Base-by-base conservation (phyloP, 2,888 invertebrate species). In the Zonitis immaculata region DNA sequence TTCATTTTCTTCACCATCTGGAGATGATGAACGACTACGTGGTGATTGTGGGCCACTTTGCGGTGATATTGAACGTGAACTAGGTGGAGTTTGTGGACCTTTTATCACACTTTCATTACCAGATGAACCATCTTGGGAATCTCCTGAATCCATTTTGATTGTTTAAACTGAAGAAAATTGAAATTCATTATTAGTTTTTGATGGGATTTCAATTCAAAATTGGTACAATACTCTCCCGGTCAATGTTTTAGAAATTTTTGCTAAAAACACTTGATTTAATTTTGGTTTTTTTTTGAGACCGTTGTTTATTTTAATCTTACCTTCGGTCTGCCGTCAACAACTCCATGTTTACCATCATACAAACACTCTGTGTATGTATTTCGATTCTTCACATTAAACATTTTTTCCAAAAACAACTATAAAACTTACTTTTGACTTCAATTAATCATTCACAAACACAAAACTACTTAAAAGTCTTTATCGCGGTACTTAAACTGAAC, bases 81-180 rank as follows among this genome's bases (percentile, higher is more conserved):
- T 69, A 44, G 55, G 55, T 3, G 65, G 64, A 44, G 66, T 68
- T 35, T 54, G 54, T 1, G 56, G 60, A 9, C 67, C 67, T 56
- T 71, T 68, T 50, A 66, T 65, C 28, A 70, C 71, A 55, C 70
- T 71, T 49, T 74, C 75, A 58, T n/a, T n/a, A n/a, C n/a, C n/a
- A n/a, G 72, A 72, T 49, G 73, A 73, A 44, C 65, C 79, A 76
- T 81, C 82, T 65, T 78, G 76, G 59, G 82, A 83, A 72, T 82
- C 82, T 73, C 82, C 82, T 16, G 82, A 82, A 72, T 83, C 83
- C 82, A 83, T 82, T 43, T 54, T 57, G 39, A 51, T 25, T 35
- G 35, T 35, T 18, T 35, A 18, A 35, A 11, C 35, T 35, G 9
- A 18, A 35, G 35, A 4, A 35, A 35, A 35, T 35, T 35, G n/a